Base-by-base conservation (phyloP, 2,888 invertebrate species). In the Drosophila neonasuta region DNA sequence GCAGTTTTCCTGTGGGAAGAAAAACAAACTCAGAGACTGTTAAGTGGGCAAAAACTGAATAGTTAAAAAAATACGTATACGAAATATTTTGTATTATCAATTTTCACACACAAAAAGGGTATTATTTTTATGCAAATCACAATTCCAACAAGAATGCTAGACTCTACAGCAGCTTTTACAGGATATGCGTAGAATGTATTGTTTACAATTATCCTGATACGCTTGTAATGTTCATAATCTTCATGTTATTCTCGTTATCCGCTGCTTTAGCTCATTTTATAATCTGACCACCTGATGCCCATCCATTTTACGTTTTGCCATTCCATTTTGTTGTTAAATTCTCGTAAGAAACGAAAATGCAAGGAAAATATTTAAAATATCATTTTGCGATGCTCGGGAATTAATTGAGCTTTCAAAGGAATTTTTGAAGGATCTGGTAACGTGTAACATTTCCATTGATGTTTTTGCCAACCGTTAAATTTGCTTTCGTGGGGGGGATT, bases 381-480 rank as follows among this genome's bases (percentile, higher is more conserved):
- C 32, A 34, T 44, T 49, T 49, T 15, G 17, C 2, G 20, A 29
- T 32, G 29, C 36, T 44, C 2, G 10, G 36, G 30, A 50, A 39
- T 15, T 39, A 39, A 61, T 55, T 13, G 45, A 32, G 24, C 2
- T 20, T 32, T 41, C 30, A 9, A 20, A 41, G 30, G 20, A 45
- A 46, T 46, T 46, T 11, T 46, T 20, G 13, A 15, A 9, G 24
- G 3, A 29, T 34, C 6, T 10, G 8, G 8, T 15, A 54, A 30
- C 15, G 45, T 51, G 15, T 41, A 46, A 2, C 15, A 51, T 45
- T 62, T 58, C 51, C n/a, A 46, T 63, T 63, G 63, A 58, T 63
- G 59, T 63, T 46, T 63, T 46, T 24, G 2, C 5, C 15, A 6
- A 45, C 6, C 9, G 2, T 32, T 29, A 51, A 49, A 42, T 13